phyloP scores from a whole-genome alignment of 2,888 invertebrate species.

The Lithophane ornitopus region DNA sequence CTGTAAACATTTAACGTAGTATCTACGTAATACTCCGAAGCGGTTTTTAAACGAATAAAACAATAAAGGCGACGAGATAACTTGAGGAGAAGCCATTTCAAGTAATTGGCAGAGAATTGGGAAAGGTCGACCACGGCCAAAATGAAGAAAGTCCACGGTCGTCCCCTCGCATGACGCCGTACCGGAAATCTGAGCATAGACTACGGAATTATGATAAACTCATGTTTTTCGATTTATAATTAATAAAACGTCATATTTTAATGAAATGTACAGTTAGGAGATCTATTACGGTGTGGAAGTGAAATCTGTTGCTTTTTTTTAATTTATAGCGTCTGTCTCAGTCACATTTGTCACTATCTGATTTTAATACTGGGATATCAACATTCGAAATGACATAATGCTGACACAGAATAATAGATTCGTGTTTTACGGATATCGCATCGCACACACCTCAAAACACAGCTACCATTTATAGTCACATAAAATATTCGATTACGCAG shows the following conservation, averaged over 20 bases:
- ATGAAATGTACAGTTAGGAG: not conserved
- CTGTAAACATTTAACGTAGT: slow-evolving; percentile 30
- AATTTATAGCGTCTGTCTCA: not conserved
- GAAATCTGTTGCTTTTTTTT: not conserved
- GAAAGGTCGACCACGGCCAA: slow-evolving; percentile 69
- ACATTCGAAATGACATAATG: slow-evolving; percentile 35
- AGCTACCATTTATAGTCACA: slow-evolving; percentile 65
- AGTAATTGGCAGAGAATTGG: slow-evolving; percentile 69
- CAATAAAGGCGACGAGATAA: slow-evolving; percentile 37
- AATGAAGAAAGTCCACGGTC: slow-evolving; percentile 75
- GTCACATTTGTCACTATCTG: slow-evolving; percentile 1
- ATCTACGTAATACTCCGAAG: slow-evolving; percentile 12
- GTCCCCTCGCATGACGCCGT: slow-evolving; percentile 57
- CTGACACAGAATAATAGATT: slow-evolving; percentile 17
- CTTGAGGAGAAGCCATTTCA: slow-evolving; percentile 59
- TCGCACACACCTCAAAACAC: slow-evolving; percentile 43
- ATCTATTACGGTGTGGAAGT: slow-evolving; percentile 17
- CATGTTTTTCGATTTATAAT: slow-evolving; percentile 18
- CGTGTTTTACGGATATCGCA: slow-evolving; percentile 33
- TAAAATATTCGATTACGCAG: slow-evolving; percentile 57
- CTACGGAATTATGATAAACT: slow-evolving; percentile 18
- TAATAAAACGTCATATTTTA: slow-evolving; percentile 15
- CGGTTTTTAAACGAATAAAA: slow-evolving; percentile 44
- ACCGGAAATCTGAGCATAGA: slow-evolving; percentile 61
- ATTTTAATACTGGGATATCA: slow-evolving; percentile 29